These are phyloP conservation scores for Penaeus chinensis DNA, from an alignment of 1,140 invertebrate species.

Conservation along the genomic window DNA sequence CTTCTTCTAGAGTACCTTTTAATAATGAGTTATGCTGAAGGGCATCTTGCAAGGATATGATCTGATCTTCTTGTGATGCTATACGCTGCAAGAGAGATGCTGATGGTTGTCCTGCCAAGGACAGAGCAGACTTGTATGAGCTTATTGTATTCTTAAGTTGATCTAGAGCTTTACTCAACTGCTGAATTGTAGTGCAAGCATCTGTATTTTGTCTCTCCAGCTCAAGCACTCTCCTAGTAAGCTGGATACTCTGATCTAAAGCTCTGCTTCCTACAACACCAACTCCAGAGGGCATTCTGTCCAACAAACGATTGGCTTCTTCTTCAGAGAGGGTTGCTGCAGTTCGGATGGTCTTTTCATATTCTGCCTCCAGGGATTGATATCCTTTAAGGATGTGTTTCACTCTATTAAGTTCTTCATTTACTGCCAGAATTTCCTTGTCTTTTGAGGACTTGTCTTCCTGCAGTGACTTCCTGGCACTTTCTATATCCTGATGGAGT, in stretches of 20 bases:
- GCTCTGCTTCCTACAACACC: constrained; percentile 36
- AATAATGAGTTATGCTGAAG: constrained; percentile 30
- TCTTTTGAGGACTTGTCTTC: constrained; percentile 28
- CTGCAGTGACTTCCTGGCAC: constrained; percentile 9
- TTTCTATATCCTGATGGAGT: constrained; percentile 35
- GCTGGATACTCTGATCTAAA: constrained; percentile 49
- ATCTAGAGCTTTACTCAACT: constrained; percentile 54
- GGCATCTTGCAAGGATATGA: constrained; percentile 46
- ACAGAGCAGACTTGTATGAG: constrained; percentile 57
- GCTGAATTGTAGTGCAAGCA: constrained; percentile 52
- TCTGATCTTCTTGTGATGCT: constrained; percentile 60
- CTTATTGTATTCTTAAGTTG: constrained; percentile 47
- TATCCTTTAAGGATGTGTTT: constrained; percentile 40
- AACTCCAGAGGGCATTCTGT: constrained; percentile 39
- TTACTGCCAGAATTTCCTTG: constrained; percentile 29
- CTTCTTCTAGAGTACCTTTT: constrained; percentile 34
- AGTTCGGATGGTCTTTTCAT: constrained; percentile 50
- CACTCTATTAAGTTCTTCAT: constrained; percentile 39
- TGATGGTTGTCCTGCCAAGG: constrained; percentile 50
- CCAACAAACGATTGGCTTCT: constrained; percentile 30
- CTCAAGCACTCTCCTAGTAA: constrained; percentile 49
- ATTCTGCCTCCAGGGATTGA: constrained; percentile 47
- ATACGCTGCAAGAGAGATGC: constrained; percentile 46
- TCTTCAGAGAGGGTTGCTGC: constrained; percentile 33
- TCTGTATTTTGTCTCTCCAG: constrained; percentile 56